phyloP scores from a whole-genome alignment of 2,797 vertebrate genomes.

The Coilia nasus region DNA sequence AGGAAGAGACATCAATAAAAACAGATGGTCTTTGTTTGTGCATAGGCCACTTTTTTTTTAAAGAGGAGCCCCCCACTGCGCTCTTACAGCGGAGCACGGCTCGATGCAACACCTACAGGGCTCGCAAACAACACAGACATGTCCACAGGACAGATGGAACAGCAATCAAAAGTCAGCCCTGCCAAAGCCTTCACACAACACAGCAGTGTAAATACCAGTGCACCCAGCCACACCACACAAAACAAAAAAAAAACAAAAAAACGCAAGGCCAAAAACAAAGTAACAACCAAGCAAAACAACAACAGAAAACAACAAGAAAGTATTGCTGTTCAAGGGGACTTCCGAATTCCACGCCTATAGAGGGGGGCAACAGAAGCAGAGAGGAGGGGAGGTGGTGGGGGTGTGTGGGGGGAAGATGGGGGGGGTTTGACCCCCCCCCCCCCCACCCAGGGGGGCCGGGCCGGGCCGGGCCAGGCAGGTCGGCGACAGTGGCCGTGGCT shows the following conservation, averaged over 20 bases:
- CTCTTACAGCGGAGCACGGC: background rate
- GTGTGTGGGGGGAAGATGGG: no score
- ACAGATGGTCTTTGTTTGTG: constrained; percentile 45
- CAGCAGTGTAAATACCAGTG: background rate
- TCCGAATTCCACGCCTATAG: no score
- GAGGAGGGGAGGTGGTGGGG: no score
- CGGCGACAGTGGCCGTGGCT: no score
- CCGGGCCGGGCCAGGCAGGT: no score
- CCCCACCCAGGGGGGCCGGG: no score
- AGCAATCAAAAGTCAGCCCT: background rate
- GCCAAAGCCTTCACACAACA: background rate
- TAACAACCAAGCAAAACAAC: no score
- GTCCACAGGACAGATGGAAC: background rate
- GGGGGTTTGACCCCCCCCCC: no score
- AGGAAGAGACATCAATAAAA: constrained; percentile 34
- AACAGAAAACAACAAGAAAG: no score
- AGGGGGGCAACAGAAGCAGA: no score
- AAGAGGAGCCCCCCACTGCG: background rate
- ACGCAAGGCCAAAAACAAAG: no score
- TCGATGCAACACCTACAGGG: background rate
- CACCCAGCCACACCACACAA: background rate
- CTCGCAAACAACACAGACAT: background rate
- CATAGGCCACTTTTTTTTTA: constrained; percentile 10
- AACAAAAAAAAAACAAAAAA: background rate
- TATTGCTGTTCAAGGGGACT: no score